A percentile compares a stretch with the other conserved stretches of the same genome.
These are phyloP conservation scores for Hypena proboscidalis DNA, from an alignment of 2,888 invertebrate genomes.

Conservation along the genomic window DNA sequence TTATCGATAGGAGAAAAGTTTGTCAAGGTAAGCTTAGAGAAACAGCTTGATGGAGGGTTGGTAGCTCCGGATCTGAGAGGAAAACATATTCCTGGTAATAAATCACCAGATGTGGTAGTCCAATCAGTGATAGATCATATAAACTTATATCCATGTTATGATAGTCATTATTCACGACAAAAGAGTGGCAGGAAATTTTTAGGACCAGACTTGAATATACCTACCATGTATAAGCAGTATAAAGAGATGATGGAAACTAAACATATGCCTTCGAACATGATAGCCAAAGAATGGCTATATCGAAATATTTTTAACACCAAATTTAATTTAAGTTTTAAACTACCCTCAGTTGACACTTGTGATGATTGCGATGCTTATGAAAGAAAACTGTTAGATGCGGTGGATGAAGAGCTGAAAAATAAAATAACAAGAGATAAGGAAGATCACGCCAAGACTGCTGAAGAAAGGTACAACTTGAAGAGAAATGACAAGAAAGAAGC, in stretches of 20 bases:
- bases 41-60: slow-evolving; percentile 10
- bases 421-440: background rate
- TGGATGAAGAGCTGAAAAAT: background rate
- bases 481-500: background rate
- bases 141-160: slow-evolving; percentile 7
- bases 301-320: background rate
- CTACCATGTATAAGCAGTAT: background rate
- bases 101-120: slow-evolving; percentile 3
- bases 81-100: slow-evolving; percentile 5
- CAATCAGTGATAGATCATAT: slow-evolving; percentile 3
- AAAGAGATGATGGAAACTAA: background rate
- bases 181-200: background rate
- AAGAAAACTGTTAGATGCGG: background rate
- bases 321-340: slow-evolving; percentile 1
- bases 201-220: background rate
- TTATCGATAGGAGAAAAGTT: slow-evolving; percentile 10
- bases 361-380: slow-evolving; percentile 1
- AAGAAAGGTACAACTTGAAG: background rate
- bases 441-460: background rate
- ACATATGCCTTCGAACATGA: background rate
- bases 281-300: background rate
- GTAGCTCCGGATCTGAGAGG: slow-evolving; percentile 5
- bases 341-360: background rate
- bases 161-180: slow-evolving; percentile 4
- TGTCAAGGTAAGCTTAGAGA: slow-evolving; percentile 6